Percentiles rank a stretch among this genome's conserved stretches.
These are phyloP conservation scores for Trachurus trachurus DNA, from an alignment of 2,797 vertebrate species.

Conservation along the genomic window DNA sequence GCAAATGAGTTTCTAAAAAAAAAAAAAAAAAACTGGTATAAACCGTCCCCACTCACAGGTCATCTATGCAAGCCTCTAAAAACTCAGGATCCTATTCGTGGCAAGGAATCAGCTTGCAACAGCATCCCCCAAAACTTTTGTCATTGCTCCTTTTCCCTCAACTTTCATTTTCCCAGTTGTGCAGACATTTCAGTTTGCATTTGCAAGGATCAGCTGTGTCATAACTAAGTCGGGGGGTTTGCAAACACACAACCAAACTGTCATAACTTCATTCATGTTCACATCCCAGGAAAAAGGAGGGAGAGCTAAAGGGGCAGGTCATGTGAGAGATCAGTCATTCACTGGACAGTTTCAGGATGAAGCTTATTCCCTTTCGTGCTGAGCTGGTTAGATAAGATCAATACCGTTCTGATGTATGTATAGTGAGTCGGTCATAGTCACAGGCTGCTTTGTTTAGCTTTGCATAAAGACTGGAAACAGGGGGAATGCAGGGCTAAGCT, in stretches of 20 bases:
- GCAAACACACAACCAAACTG: constrained; percentile 14
- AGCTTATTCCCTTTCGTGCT: no score
- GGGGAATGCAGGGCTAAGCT: background rate
- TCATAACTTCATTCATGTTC: background rate
- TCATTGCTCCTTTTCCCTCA: constrained; percentile 1
- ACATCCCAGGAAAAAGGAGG: background rate
- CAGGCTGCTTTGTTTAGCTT: background rate
- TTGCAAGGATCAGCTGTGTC: background rate
- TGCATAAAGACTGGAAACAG: background rate
- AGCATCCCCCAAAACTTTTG: constrained; percentile 11
- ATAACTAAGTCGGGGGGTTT: constrained; percentile 20
- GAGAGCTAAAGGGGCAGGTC: constrained; percentile 1
- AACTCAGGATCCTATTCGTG: constrained; percentile 70
- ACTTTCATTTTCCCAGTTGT: background rate
- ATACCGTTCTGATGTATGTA: no score
- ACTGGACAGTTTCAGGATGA: no score
- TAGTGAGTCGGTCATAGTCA: no score
- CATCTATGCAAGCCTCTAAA: constrained; percentile 73
- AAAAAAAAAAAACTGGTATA: constrained; percentile 19
- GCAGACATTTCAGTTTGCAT: constrained; percentile 12
- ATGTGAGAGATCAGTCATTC: background rate
- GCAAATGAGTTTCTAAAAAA: background rate
- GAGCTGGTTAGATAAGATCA: no score
- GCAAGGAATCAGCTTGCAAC: constrained; percentile 32
- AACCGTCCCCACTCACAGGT: constrained; percentile 17